Evolutionary conservation across 2,797 vertebrate species (phyloP).

Genomic region (Peromyscus attwateri): DNA sequence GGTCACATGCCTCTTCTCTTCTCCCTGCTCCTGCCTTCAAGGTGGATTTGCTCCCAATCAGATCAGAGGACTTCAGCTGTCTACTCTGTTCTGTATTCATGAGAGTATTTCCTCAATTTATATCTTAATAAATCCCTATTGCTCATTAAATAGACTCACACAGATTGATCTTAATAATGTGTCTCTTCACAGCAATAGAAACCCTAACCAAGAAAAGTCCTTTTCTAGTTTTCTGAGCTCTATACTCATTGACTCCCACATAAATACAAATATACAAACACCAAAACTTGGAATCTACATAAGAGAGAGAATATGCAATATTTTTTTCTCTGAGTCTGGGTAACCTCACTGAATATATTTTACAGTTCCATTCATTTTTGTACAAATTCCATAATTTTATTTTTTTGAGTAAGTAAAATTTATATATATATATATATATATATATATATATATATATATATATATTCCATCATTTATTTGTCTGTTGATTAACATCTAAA

Average conservation of each 20-base stretch:
- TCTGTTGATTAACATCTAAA: not conserved
- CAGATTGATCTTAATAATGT: too few species aligned
- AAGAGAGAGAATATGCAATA: not conserved
- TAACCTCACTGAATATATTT: not conserved
- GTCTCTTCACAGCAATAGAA: too few species aligned
- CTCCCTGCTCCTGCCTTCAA: too few species aligned
- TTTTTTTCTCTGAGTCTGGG: not conserved
- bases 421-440: too few species aligned
- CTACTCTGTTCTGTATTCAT: too few species aligned
- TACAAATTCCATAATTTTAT: not conserved
- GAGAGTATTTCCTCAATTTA: too few species aligned
- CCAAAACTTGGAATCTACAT: not conserved
- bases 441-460: not conserved
- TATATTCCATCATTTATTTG: not conserved
- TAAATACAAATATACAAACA: not conserved
- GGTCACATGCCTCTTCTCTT: too few species aligned
- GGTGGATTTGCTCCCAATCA: too few species aligned
- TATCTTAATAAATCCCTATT: too few species aligned
- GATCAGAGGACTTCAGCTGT: too few species aligned
- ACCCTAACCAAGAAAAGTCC: too few species aligned
- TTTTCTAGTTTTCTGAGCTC: not conserved
- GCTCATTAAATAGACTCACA: too few species aligned
- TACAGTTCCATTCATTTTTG: not conserved
- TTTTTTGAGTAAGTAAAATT: not conserved
- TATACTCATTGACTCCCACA: not conserved